Percentiles rank a stretch among this genome's conserved stretches.
These are phyloP conservation scores for Cheilosia impressa DNA, from an alignment of 2,888 invertebrate species.

Conservation along the genomic window DNA sequence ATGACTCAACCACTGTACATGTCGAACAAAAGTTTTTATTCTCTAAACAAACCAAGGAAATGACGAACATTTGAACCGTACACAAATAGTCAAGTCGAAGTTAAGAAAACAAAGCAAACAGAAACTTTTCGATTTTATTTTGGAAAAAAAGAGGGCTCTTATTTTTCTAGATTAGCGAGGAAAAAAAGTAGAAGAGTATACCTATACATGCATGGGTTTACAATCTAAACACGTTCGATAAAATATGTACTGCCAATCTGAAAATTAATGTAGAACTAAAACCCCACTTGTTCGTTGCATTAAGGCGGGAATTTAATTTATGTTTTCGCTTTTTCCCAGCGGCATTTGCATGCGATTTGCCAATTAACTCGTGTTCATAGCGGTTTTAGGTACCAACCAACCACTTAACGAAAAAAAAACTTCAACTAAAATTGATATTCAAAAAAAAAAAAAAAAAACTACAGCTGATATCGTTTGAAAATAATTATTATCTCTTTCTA, in stretches of 20 bases:
- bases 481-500: constrained; percentile 55
- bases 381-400: constrained; percentile 5
- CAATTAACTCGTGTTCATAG: constrained; percentile 39
- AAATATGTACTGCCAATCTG: too few species aligned
- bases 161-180: constrained; percentile 42
- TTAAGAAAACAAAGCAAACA: constrained; percentile 1
- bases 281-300: not conserved
- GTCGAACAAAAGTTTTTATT: not conserved
- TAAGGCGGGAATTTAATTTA: constrained; percentile 33
- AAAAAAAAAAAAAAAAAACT: constrained; percentile 23
- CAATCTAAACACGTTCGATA: too few species aligned
- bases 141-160: constrained; percentile 34
- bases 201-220: too few species aligned
- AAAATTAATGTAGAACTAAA: not conserved
- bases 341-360: constrained; percentile 15
- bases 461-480: constrained; percentile 60
- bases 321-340: not conserved
- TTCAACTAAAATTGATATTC: constrained; percentile 20
- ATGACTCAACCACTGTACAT: constrained; percentile 24
- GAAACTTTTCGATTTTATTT: constrained; percentile 53
- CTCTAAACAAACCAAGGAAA: constrained; percentile 6
- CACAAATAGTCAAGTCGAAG: constrained; percentile 18
- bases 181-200: not conserved
- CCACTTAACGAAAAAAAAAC: constrained; percentile 34
- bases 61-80: not conserved